Conservation (phyloP, 2,797 vertebrate species). For the Apodemus agrarius region DNA sequence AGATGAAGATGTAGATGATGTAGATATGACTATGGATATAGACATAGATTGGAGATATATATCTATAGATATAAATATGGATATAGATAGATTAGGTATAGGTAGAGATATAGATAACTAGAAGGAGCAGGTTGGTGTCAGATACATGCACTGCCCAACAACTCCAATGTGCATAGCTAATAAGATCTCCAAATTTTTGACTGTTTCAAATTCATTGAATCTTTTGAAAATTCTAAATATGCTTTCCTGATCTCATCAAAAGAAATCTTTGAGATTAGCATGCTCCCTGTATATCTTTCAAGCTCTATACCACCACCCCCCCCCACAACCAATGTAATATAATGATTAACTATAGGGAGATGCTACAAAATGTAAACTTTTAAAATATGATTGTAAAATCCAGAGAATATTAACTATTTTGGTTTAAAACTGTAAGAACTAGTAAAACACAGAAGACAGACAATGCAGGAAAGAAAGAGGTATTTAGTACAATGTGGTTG, state of each 20-base stretch:
- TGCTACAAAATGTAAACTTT: background rate
- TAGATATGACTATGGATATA: background rate
- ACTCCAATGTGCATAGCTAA: background rate
- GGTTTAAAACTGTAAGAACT: background rate
- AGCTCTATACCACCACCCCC: background rate
- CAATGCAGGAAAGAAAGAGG: background rate
- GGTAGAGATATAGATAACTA: background rate
- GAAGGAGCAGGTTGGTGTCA: background rate
- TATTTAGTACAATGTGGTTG: background rate
- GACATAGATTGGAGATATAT: background rate
- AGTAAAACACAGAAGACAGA: conserved; percentile 26
- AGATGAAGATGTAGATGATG: background rate
- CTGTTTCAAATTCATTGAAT: background rate
- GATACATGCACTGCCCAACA: background rate
- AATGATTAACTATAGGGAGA: background rate
- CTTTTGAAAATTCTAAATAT: background rate
- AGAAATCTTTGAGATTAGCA: background rate
- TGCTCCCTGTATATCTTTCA: background rate
- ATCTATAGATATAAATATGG: background rate
- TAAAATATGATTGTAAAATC: background rate
- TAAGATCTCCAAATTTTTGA: background rate
- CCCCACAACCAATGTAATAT: background rate
- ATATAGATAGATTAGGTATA: background rate
- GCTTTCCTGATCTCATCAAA: background rate
- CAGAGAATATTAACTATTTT: background rate